Base-by-base conservation (phyloP, 2,888 invertebrate species). In the Hesperia comma region DNA sequence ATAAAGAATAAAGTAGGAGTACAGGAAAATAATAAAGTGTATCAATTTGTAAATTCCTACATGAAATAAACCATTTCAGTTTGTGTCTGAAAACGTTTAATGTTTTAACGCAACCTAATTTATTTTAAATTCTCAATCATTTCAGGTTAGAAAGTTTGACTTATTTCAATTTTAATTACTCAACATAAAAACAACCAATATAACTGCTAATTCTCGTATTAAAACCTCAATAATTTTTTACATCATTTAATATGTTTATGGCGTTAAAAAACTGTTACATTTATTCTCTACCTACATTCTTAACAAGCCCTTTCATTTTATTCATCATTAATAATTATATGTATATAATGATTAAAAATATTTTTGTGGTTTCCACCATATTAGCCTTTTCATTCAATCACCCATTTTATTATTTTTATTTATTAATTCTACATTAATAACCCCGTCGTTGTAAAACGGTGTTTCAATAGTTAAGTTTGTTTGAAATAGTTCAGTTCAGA, bases 211-310 rank as follows among this genome's bases (percentile, higher is more conserved):
- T 62, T 32, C 43, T 43, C 33, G 15, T 56, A 46, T 14, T 63
- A 56, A 62, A 53, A 40, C 57, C 49, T 14, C 41, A 53, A 51
- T 26, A 63, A 10, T 62, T 54, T 63, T 67, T 71, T 73, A 75
- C 74, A 74, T 76, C 71, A 71, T 55, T 17, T 7, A 32, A 55
- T 17, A 53, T 26, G 37, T 41, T 43, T 41, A 14, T 55, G 17
- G 6, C 15, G n/a, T 56, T 56, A 46, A 19, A 63, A 56, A 63
- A 37, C 26, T 68, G 71, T 77, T 74, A 79, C 79, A 80, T 86
- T 87, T 86, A 84, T 85, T 87, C 70, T 72, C 89, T 90, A 90
- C 77, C 89, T 89, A 90, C 85, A 67, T 77, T 72, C 76, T 82
- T 87, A 82, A 79, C 75, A 80, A 79, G 71, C 70, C 69, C 19